Base-by-base conservation (phyloP, 2,797 vertebrate genomes). In the Ciconia nigra region DNA sequence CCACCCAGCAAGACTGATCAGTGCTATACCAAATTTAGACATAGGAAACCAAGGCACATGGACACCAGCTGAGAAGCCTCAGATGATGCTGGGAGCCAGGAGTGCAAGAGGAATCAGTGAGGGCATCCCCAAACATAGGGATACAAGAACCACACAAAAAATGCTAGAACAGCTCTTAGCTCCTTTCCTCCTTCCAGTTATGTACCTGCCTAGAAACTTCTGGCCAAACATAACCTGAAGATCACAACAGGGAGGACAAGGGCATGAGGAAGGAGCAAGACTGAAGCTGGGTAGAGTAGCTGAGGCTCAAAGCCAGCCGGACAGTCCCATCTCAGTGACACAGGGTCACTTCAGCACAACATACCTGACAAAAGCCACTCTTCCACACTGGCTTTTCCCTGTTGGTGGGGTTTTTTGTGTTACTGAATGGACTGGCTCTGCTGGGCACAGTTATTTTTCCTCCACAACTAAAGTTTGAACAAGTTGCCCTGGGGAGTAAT, bases 391-490 rank as follows among this genome's bases (percentile, higher is more conserved):
- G 3, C 18, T 92, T 78, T 20, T 20, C 42, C 29, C 39, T 5
- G 3, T 11, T 46, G 26, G 11, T 18, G 16, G 15, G 11, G 31
- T 28, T 52, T 65, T 11, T 65, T 55, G 6, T 57, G 35, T 84
- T 46, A 18, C 51, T 6, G 2, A 73, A 82, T 44, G 31, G 62
- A 81, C 82, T 58, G 61, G 55, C 73, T 94, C 71, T 82, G 63
- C 44, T 83, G 80, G 79, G 35, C 73, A 63, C 72, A 87, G 76
- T 84, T 91, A 81, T 83, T 81, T 83, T 80, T 90, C 83, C 73
- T 96, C 42, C 74, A 65, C 78, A n/a, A 7, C 78, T 58, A 2
- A 81, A 83, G 35, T 83, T 41, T 87, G 80, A 81, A 33, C 19
- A 61, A 78, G 63, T 26, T 76, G 52, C 87, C 70, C 83, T 58